Evolutionary conservation across 37 sponge, comb jelly and placozoan genomes (phyloP), one percentile per base, ranked within the genome.

Genomic region (Dysidea cf. avara): DNA sequence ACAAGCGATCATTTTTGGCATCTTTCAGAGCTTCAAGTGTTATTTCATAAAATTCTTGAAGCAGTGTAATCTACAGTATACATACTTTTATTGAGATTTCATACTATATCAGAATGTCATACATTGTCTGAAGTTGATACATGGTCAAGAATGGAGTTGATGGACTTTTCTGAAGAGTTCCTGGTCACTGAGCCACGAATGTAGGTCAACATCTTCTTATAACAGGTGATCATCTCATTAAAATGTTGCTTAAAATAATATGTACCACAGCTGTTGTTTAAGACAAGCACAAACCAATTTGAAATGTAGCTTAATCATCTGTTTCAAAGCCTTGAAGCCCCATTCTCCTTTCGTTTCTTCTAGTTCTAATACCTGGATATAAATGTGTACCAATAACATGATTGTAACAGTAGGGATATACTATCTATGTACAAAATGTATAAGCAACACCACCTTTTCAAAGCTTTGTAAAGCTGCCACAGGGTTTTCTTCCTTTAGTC

Each of bases 281-380:
- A 29, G 29, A 25, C 6, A 40, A 60, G 6, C 31, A 22, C 43
- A 26, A 30, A 90, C 97, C 66, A 89, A 69, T 62, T 72, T 82
- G 63, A 96, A 96, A 69, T 93, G 82, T 24, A 97, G 71, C 55
- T 97, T 97, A 71, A 97, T 82, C 82, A 94, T 94, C 76, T 97
- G 99, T 61, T 97, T 97, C 37, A 97, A 82, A 24, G 99, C 99
- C 75, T 91, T 97, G 79, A 97, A 97, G 0, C 99, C 99, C 99
- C 99, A 97, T 52, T 97, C 99, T 35, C 92, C 95, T 61, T 94
- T 91, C 46, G 72, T 85, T 49, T 79, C 85, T 57, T 97, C 86
- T 39, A 94, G 64, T 54, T 64, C 78, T 61, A 94, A 60, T 14
- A 96, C 97, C 76, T 87, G 52, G 49, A n/a, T n/a, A n/a, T 67